phyloP scores from a whole-genome alignment of 2,888 invertebrate species.

The Eudasyphora cyanicolor region DNA sequence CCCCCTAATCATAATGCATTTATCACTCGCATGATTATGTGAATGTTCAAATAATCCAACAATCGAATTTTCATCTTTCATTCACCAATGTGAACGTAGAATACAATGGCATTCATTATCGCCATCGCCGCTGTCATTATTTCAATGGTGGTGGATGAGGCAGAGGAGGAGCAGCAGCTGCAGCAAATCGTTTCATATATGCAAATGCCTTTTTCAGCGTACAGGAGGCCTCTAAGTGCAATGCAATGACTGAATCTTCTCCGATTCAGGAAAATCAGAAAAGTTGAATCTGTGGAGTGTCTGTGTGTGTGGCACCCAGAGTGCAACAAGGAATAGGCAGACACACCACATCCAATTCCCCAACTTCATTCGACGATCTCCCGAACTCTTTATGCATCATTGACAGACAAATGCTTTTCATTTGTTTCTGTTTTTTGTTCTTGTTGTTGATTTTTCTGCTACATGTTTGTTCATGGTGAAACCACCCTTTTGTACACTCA shows the following conservation, averaged over 20 bases:
- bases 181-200: not conserved
- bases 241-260: not conserved
- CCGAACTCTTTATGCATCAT: conserved; percentile 41
- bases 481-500: not conserved
- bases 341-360: conserved; percentile 5
- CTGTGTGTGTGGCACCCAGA: not conserved
- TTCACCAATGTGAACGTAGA: conserved; percentile 37
- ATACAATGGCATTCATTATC: conserved; percentile 47
- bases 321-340: not conserved
- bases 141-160: not conserved
- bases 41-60: conserved; percentile 14
- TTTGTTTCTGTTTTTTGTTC: not conserved
- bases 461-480: not conserved
- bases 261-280: not conserved
- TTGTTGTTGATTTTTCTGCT: not conserved
- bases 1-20: not conserved
- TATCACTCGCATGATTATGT: not conserved
- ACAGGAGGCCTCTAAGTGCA: not conserved
- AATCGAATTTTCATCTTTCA: not conserved
- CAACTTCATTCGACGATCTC: conserved; percentile 22
- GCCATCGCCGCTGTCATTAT: not conserved
- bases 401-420: conserved; percentile 16
- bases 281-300: not conserved
- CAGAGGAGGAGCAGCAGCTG: not conserved
- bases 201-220: not conserved